Evolutionary conservation across 2,888 invertebrate species (phyloP).

Genomic region (Antheraea assamensis): DNA sequence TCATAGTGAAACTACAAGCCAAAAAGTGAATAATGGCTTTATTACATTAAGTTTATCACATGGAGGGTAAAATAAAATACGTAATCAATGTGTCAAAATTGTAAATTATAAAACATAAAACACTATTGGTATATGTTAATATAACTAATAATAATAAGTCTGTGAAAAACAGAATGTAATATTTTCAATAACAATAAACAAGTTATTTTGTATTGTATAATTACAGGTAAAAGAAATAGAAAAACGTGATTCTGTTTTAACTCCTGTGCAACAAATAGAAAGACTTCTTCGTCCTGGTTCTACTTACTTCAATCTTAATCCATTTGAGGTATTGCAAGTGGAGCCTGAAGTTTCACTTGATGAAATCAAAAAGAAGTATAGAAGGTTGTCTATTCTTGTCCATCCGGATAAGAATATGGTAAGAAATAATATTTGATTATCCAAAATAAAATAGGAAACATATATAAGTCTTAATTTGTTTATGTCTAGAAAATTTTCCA

Average conservation of each 20-base stretch:
- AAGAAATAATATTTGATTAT: constrained; percentile 34
- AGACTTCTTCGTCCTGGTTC: constrained; percentile 97
- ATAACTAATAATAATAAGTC: background rate
- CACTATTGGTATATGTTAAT: too few species aligned
- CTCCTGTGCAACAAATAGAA: constrained; percentile 98
- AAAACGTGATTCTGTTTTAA: constrained; percentile 97
- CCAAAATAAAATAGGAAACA: background rate
- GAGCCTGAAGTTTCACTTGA: constrained; percentile 95
- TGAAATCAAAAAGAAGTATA: constrained; percentile 98
- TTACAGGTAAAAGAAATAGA: constrained; percentile 98
- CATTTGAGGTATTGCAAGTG: constrained; percentile 95
- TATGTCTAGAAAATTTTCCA: background rate
- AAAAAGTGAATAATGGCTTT: background rate
- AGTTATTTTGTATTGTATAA: background rate
- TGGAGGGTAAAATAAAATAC: background rate
- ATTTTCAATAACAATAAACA: background rate
- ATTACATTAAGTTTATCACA: background rate
- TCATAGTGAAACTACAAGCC: background rate
- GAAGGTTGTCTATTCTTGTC: constrained; percentile 97
- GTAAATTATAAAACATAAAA: background rate
- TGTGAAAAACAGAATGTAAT: background rate
- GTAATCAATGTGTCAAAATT: background rate
- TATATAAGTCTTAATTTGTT: background rate
- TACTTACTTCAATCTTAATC: constrained; percentile 99
- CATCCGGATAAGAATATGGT: constrained; percentile 98